Evolutionary conservation across 2,888 invertebrate species (phyloP), one percentile per base, ranked within the genome.

Genomic region (Peribatodes rhomboidaria): DNA sequence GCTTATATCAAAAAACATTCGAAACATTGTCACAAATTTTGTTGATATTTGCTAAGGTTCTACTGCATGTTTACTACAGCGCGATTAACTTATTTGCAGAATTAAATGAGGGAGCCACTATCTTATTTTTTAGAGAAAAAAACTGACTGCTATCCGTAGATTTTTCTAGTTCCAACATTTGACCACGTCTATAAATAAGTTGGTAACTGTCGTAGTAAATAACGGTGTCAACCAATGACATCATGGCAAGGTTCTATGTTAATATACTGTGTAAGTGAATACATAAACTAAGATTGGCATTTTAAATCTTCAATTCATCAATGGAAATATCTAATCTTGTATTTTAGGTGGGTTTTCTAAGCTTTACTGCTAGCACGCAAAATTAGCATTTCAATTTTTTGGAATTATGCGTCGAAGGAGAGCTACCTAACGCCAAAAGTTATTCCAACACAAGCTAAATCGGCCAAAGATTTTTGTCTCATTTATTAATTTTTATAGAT

Each of bases 191-290:
- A 22, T 10, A 8, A 31, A 8, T 39, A 22, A 22, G 39, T 53
- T 52, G 14, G 50, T 20, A 13, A 13, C 8, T 13, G 11, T 10
- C 2, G 8, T 44, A 20, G n/a, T 39, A n/a, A 41, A 22, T 31
- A 54, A 41, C 27, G 53, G 41, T 41, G 53, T 54, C 53, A 41
- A 22, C 22, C 10, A 11, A 44, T 55, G 42, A 55, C 42, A 16
- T 55, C 55, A 54, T 14, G 22, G 42, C 55, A 33, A 55, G 55
- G 55, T 44, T 33, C 55, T 55, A 55, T 55, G 55, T 14, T 27
- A 55, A 55, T 55, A n/a, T 50, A 22, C 14, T 22, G 22, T 11
- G n/a, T n/a, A n/a, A n/a, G n/a, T 44, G 2, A 44, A 9, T 47
- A 47, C 44, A 44, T 27, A 47, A 31, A 27, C 44, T 31, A 47